Evolutionary conservation across 2,888 invertebrate genomes (phyloP).

Genomic region (Nomada ferruginata): DNA sequence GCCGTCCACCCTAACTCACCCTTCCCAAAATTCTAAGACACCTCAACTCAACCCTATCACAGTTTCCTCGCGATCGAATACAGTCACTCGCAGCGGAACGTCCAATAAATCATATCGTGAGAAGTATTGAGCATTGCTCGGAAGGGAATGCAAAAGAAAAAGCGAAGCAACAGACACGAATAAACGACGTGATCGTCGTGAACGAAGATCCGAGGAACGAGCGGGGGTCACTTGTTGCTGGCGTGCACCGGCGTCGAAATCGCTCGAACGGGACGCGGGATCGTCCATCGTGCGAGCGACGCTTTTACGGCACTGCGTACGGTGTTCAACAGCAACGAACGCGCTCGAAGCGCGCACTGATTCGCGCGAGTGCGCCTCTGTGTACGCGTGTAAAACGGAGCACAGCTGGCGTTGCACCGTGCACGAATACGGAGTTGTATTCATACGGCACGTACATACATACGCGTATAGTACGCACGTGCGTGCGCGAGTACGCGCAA

Average conservation of each 20-base stretch:
- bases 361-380: conserved; percentile 56
- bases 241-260: conserved; percentile 50
- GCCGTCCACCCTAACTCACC: background rate
- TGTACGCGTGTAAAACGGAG: conserved; percentile 38
- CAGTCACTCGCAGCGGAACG: too few species aligned
- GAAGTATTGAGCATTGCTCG: too few species aligned
- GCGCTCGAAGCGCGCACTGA: conserved; percentile 68
- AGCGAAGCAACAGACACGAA: background rate
- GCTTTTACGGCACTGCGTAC: conserved; percentile 60
- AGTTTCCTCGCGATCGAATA: too few species aligned
- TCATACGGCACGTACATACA: background rate
- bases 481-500: conserved; percentile 58
- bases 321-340: conserved; percentile 52
- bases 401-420: conserved; percentile 44
- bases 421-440: conserved; percentile 16
- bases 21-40: background rate
- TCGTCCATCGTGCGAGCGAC: conserved; percentile 34
- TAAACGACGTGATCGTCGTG: background rate
- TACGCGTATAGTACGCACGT: conserved; percentile 58
- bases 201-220: conserved; percentile 8
- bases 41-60: too few species aligned
- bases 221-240: conserved; percentile 56
- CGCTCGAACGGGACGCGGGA: conserved; percentile 39
- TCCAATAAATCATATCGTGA: too few species aligned
- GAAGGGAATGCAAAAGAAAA: background rate